A percentile compares a stretch with the other conserved stretches of the same genome.
These are phyloP conservation scores for Lamellibrachia luymesi DNA, from an alignment of 1,140 invertebrate genomes.

Conservation along the genomic window DNA sequence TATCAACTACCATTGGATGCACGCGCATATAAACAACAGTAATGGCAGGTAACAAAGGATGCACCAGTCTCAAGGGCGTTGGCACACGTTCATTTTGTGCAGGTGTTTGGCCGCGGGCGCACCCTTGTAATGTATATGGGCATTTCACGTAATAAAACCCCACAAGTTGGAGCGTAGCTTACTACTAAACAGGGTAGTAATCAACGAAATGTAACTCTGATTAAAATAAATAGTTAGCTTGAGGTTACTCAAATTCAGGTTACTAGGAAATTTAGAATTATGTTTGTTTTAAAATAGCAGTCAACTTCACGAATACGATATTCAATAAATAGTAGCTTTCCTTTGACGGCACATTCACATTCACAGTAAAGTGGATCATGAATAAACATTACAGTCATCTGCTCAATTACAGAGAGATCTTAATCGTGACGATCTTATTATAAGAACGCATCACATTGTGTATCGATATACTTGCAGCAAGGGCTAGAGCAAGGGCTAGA, in stretches of 20 bases:
- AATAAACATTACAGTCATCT: too few relatives aligned
- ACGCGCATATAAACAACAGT: neutral
- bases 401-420: too few relatives aligned
- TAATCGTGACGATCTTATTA: too few relatives aligned
- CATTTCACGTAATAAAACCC: neutral
- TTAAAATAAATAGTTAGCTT: neutral
- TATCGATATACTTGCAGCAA: too few relatives aligned
- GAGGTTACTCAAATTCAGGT: neutral
- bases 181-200: neutral
- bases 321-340: too few relatives aligned
- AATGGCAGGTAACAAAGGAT: neutral
- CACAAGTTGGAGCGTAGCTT: neutral
- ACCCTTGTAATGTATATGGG: neutral
- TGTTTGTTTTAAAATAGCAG: neutral
- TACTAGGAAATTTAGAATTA: neutral
- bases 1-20: neutral
- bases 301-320: neutral
- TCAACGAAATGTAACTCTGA: too few relatives aligned
- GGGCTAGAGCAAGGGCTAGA: too few relatives aligned
- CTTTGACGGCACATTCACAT: too few relatives aligned
- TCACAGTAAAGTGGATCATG: too few relatives aligned
- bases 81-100: neutral
- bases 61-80: neutral
- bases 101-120: neutral
- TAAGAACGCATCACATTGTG: too few relatives aligned